phyloP scores from a whole-genome alignment of 2,888 invertebrate genomes.

The Eristalis tenax region DNA sequence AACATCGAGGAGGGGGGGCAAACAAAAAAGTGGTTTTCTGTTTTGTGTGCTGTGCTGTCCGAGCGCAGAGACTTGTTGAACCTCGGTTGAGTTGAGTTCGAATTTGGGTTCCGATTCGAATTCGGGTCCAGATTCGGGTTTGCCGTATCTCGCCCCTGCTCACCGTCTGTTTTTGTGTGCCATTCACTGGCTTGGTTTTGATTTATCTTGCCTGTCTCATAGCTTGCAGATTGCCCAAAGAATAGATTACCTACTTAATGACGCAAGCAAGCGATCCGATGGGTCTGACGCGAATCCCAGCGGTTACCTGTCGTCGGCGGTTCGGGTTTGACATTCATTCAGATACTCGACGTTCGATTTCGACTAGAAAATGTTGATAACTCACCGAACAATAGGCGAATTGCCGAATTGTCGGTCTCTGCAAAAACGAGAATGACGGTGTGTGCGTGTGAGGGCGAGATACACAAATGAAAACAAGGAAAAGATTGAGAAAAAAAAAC shows the following conservation, averaged over 20 bases:
- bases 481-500: constrained; percentile 67
- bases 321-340: constrained; percentile 7
- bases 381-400: constrained; percentile 29
- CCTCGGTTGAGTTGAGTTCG: constrained; percentile 46
- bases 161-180: not conserved
- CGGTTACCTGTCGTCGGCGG: constrained; percentile 31
- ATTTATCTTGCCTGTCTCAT: constrained; percentile 25
- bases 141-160: not conserved
- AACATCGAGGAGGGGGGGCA: too few relatives aligned
- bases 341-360: constrained; percentile 38
- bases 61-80: not conserved
- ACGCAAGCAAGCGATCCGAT: constrained; percentile 44
- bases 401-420: not conserved
- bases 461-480: constrained; percentile 62
- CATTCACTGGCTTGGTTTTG: constrained; percentile 59
- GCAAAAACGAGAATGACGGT: constrained; percentile 2
- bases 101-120: constrained; percentile 10
- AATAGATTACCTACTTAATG: constrained; percentile 54
- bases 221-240: constrained; percentile 22
- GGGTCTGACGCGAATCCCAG: not conserved
- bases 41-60: constrained; percentile 10
- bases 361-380: constrained; percentile 50
- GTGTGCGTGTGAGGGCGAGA: not conserved
- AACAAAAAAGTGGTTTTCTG: constrained; percentile 36
- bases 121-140: not conserved